Evolutionary conservation across 1,140 invertebrate species (phyloP).

Genomic region (Scaptodrosophila lebanonensis): DNA sequence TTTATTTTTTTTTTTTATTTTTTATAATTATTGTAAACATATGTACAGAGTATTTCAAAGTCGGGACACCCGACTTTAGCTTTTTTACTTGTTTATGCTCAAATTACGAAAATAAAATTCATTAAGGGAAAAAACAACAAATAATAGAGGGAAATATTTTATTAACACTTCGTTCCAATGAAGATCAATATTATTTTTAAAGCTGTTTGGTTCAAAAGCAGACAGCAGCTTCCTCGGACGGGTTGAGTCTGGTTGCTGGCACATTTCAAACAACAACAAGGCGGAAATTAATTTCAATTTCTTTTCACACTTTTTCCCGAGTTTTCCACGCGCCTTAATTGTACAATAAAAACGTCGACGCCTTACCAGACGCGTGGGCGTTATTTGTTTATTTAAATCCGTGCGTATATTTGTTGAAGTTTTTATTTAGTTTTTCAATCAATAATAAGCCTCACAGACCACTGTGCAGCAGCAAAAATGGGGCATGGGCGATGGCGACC

Average conservation of each 20-base stretch:
- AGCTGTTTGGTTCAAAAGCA: constrained; percentile 30
- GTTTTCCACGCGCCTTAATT: constrained; percentile 46
- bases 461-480: too few species aligned
- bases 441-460: constrained; percentile 25
- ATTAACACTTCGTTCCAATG: constrained; percentile 71
- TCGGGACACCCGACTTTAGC: too few species aligned
- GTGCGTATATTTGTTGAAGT: constrained; percentile 73
- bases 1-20: constrained; percentile 10
- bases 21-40: too few species aligned
- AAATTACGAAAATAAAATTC: constrained; percentile 51
- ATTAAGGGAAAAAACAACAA: constrained; percentile 35
- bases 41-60: too few species aligned
- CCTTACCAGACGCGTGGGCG: constrained; percentile 39
- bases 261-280: constrained; percentile 56
- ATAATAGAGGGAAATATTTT: constrained; percentile 55
- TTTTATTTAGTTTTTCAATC: constrained; percentile 58
- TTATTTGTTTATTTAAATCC: constrained; percentile 72
- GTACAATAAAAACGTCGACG: constrained; percentile 66
- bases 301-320: constrained; percentile 16
- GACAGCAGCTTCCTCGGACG: constrained; percentile 40
- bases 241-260: constrained; percentile 37
- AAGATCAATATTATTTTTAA: constrained; percentile 75
- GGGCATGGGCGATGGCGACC: too few species aligned
- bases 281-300: constrained; percentile 61
- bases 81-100: constrained; percentile 38